phyloP scores from a whole-genome alignment of 2,797 vertebrate species.

The Gila robusta region DNA sequence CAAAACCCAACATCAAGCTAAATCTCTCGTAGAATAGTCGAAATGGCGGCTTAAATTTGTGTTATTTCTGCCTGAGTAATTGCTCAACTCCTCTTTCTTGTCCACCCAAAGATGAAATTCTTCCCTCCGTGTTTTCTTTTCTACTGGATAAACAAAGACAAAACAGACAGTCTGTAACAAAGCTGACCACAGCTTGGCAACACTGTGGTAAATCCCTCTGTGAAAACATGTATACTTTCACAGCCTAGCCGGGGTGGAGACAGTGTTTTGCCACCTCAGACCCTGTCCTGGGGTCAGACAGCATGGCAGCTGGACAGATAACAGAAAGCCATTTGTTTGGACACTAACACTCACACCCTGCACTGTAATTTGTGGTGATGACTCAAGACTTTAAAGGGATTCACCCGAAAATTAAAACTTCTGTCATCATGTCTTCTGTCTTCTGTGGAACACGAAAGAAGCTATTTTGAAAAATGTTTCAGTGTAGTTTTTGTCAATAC shows the following conservation, averaged over 20 bases:
- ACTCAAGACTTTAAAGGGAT: neutral
- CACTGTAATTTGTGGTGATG: constrained; percentile 17
- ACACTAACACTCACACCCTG: constrained; percentile 23
- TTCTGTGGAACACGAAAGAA: neutral
- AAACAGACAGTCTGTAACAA: constrained; percentile 56
- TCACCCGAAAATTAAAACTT: neutral
- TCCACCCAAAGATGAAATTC: constrained; percentile 26
- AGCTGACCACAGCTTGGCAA: constrained; percentile 51
- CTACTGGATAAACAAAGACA: constrained; percentile 43
- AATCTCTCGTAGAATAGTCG: neutral
- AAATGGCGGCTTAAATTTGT: constrained; percentile 12
- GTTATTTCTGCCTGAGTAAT: constrained; percentile 24
- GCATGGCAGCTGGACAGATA: constrained; percentile 50
- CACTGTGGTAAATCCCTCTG: constrained; percentile 65
- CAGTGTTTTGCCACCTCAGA: constrained; percentile 63
- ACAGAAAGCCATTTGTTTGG: constrained; percentile 48
- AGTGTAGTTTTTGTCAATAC: neutral
- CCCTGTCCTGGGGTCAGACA: constrained; percentile 60
- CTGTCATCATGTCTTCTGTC: neutral
- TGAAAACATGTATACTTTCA: constrained; percentile 70
- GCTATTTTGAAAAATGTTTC: no score
- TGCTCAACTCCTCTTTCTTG: constrained; percentile 26
- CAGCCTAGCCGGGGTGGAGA: constrained; percentile 60
- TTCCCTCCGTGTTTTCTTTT: constrained; percentile 46
- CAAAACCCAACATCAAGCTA: neutral